These are phyloP conservation scores for Idaea aversata DNA, from an alignment of 2,888 invertebrate species.

Conservation along the genomic window DNA sequence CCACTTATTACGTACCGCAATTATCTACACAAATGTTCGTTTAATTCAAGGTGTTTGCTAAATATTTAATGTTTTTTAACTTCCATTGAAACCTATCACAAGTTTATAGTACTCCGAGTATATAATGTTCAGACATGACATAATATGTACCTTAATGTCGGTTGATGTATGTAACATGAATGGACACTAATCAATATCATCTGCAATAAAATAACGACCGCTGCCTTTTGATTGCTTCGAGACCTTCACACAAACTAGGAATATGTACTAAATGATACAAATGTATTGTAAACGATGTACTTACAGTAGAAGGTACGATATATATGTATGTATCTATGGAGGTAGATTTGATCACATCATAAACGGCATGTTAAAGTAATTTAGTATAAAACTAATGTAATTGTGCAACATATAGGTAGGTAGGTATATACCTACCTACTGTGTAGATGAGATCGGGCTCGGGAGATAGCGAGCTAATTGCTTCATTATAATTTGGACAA, in stretches of 20 bases:
- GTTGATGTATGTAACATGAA: too few relatives aligned
- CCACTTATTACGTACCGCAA: background rate
- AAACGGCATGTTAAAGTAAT: conserved; percentile 11
- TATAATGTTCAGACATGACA: too few relatives aligned
- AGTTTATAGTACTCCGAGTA: too few relatives aligned
- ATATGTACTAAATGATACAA: background rate
- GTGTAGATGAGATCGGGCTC: conserved; percentile 53
- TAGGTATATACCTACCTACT: too few relatives aligned
- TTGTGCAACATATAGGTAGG: conserved; percentile 20
- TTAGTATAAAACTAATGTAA: conserved; percentile 36
- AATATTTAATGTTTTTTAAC: background rate
- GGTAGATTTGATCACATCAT: conserved; percentile 26
- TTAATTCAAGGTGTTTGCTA: background rate
- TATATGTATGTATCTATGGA: conserved; percentile 30
- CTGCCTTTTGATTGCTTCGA: too few relatives aligned
- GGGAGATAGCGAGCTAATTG: conserved; percentile 60
- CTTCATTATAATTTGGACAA: conserved; percentile 69
- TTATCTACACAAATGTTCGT: background rate
- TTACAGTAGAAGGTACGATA: conserved; percentile 16
- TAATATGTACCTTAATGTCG: too few relatives aligned
- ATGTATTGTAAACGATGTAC: background rate
- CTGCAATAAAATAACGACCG: too few relatives aligned
- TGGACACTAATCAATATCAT: too few relatives aligned
- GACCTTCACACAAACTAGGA: background rate
- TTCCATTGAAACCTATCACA: too few relatives aligned